A percentile compares a stretch with the other conserved stretches of the same genome.
Evolutionary conservation across 2,888 invertebrate species (phyloP).

Genomic region (Tachina grossa): DNA sequence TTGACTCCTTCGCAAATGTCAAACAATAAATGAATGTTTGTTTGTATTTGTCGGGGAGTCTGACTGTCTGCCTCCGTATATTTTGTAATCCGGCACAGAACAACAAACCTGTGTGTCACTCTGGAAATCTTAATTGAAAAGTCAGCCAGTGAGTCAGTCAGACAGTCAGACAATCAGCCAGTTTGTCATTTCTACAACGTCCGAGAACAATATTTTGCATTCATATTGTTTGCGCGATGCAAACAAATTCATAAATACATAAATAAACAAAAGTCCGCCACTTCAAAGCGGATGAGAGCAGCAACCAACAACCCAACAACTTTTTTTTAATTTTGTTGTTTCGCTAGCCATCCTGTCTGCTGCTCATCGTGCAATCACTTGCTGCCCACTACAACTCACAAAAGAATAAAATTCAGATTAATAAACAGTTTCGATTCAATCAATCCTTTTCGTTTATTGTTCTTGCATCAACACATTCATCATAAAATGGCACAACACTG

Average conservation of each 20-base stretch:
- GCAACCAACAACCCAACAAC: not conserved
- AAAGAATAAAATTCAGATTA: slow-evolving; percentile 36
- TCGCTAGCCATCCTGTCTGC: slow-evolving; percentile 46
- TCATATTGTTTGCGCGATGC: not conserved
- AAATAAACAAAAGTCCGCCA: not conserved
- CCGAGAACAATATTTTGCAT: slow-evolving; percentile 11
- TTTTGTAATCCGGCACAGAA: slow-evolving; percentile 3
- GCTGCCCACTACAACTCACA: slow-evolving; percentile 59
- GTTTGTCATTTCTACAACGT: slow-evolving; percentile 7
- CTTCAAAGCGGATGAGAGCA: not conserved
- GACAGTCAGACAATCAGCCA: slow-evolving; percentile 11
- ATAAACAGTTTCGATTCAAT: slow-evolving; percentile 40
- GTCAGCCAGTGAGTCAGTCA: slow-evolving; percentile 10
- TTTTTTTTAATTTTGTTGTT: not conserved
- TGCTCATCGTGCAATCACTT: slow-evolving; percentile 53
- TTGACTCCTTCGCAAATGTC: slow-evolving; percentile 81
- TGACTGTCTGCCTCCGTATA: slow-evolving; percentile 44
- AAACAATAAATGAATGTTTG: slow-evolving; percentile 72
- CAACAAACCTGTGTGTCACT: slow-evolving; percentile 46
- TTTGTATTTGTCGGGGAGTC: slow-evolving; percentile 6
- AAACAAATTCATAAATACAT: slow-evolving; percentile 4
- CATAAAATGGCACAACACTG: not conserved
- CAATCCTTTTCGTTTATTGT: slow-evolving; percentile 50
- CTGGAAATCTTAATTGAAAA: slow-evolving; percentile 59
- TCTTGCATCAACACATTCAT: slow-evolving; percentile 39